phyloP scores from a whole-genome alignment of 1,140 invertebrate genomes.

The Amyelois transitella region DNA sequence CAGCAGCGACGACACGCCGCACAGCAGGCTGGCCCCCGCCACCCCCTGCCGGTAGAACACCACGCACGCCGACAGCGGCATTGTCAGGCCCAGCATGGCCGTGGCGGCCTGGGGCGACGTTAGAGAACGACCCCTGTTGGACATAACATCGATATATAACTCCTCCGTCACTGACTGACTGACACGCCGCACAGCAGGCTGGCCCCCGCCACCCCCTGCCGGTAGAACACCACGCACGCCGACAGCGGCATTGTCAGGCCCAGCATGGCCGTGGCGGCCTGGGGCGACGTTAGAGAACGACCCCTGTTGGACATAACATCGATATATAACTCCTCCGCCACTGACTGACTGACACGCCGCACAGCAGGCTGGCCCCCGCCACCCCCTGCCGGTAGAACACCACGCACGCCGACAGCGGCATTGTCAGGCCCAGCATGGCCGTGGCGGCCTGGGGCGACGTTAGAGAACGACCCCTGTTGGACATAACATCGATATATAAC shows the following conservation, averaged over 20 bases:
- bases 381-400: conserved; percentile 22
- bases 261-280: conserved; percentile 33
- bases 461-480: conserved; percentile 42
- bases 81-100: conserved; percentile 21
- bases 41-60: conserved; percentile 22
- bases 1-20: conserved; percentile 23
- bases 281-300: conserved; percentile 38
- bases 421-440: conserved; percentile 21
- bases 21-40: conserved; percentile 13
- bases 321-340: conserved; percentile 23
- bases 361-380: conserved; percentile 13
- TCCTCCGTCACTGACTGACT: conserved; percentile 29
- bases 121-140: conserved; percentile 42
- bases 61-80: conserved; percentile 28
- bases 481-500: conserved; percentile 6
- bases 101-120: conserved; percentile 41
- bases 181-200: conserved; percentile 20
- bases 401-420: conserved; percentile 28
- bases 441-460: conserved; percentile 41
- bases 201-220: conserved; percentile 10
- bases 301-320: conserved; percentile 27
- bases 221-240: conserved; percentile 25
- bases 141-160: conserved; percentile 6
- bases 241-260: conserved; percentile 25
- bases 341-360: conserved; percentile 25